Base-by-base conservation (phyloP, 2,113 vertebrate genomes). In the Indicator indicator region DNA sequence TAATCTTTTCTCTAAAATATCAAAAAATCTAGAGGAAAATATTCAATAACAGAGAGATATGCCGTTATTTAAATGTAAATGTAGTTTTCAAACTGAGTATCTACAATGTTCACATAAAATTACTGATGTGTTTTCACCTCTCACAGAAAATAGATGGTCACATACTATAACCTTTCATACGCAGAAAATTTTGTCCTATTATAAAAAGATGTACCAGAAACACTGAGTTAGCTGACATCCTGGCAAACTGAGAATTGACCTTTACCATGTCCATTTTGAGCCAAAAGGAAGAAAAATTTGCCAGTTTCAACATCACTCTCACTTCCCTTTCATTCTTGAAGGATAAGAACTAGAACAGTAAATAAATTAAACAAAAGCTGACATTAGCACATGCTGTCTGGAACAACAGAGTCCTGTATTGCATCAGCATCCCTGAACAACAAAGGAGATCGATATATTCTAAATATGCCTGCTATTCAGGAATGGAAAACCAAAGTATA, bases 261-360 rank as follows among this genome's bases (percentile, higher is more conserved):
- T 96, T 92, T 93, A 92, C 52, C 44, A 36, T 55, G 83, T 54
- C 88, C 79, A 75, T n/a, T 93, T 62, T 59, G 74, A 92, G 80
- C 78, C 88, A 95, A 86, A 32, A 90, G 75, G 78, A 95, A 95
- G 82, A 93, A 96, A 95, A 94, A 80, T 42, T 86, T 91, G 83
- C 87, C 94, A 96, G 83, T 90, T 92, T 93, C 88, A 95, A 95
- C 78, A 95, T 67, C 82, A 72, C 72, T 95, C 65, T 95, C 74
- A 75, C 78, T 96, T 91, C 90, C 89, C 84, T 56, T 75, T 93
- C 76, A 83, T 73, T 95, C 83, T 94, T 94, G 48, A 94, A 89
- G 62, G 73, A 77, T 93, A 93, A 83, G 76, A 94, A 95, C 65
- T 79, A 95, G 90, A 96, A 97, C 74, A 95, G 93, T 60, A 96